A percentile compares a stretch with the other conserved stretches of the same genome.
These are phyloP conservation scores for Brachyrhaphis roseni DNA, from an alignment of 2,797 vertebrate species.

Conservation along the genomic window DNA sequence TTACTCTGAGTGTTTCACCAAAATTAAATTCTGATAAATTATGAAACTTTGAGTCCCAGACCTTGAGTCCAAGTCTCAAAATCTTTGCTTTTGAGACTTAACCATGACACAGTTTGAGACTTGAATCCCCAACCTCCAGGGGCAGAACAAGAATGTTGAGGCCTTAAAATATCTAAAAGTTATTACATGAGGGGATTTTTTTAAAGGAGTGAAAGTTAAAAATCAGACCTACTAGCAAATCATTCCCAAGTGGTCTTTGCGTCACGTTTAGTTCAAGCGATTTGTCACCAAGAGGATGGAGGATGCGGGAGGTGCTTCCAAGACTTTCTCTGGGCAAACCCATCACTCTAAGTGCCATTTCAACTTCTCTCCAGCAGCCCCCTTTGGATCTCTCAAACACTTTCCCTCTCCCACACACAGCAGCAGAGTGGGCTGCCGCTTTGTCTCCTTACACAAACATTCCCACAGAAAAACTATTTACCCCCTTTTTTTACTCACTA, in stretches of 20 bases:
- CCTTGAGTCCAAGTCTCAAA: background rate
- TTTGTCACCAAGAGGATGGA: conserved; percentile 11
- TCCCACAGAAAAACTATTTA: conserved; percentile 80
- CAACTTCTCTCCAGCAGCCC: background rate
- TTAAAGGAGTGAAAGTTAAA: background rate
- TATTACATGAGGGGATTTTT: background rate
- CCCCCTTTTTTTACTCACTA: conserved; percentile 68
- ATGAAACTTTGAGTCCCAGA: background rate
- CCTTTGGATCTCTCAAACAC: conserved; percentile 17
- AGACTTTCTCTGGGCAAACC: conserved; percentile 8
- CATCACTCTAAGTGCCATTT: conserved; percentile 24
- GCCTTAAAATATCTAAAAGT: background rate
- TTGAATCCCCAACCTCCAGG: background rate
- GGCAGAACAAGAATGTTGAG: background rate
- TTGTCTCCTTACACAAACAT: conserved; percentile 80
- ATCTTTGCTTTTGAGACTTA: background rate
- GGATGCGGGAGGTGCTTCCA: conserved; percentile 9
- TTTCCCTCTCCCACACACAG: conserved; percentile 72
- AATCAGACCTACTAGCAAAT: background rate
- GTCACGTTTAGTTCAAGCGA: background rate
- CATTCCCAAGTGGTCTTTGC: background rate
- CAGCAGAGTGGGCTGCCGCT: conserved; percentile 66
- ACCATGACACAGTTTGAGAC: background rate
- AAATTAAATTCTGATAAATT: background rate
- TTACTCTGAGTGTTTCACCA: background rate